Base-by-base conservation (phyloP, 1,140 invertebrate genomes). In the Brachionus paranguensis region DNA sequence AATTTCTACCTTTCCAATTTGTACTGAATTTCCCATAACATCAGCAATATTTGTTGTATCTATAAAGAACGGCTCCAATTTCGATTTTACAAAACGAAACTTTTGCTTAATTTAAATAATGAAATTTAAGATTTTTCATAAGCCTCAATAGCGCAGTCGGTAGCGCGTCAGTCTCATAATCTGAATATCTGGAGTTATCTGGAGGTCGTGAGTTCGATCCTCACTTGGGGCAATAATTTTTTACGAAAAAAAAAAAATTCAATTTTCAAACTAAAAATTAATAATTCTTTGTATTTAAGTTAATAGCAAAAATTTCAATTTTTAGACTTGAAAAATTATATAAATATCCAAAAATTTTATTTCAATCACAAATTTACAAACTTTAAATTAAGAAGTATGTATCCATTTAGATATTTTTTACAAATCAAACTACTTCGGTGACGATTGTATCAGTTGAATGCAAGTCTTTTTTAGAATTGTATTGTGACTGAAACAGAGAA, bases 91-190 rank as follows among this genome's bases (percentile, higher is more conserved):
- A n/a, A n/a, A n/a, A n/a, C n/a, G n/a, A n/a, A n/a, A n/a, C n/a
- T n/a, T n/a, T n/a, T n/a, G n/a, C n/a, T n/a, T n/a, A n/a, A n/a
- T n/a, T n/a, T n/a, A n/a, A n/a, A n/a, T n/a, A n/a, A n/a, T n/a
- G n/a, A n/a, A n/a, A n/a, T n/a, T n/a, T n/a, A n/a, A n/a, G n/a
- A n/a, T n/a, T n/a, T n/a, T n/a, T n/a, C n/a, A n/a, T 33, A 37
- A 68, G 65, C 65, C 65, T 68, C 65, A 68, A 68, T 68, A 68
- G 65, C 65, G 65, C 65, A 68, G 65, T 68, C 65, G 65, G 65
- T 68, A 68, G 65, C 65, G 65, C 65, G 65, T 33, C 27, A 68
- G 33, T 33, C 27, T 68, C 33, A 68, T 68, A 41, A 68, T 68
- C 65, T 68, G 65, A 68, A 68, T 33, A 10, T 68, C 27, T 68